phyloP scores from a whole-genome alignment of 1,140 invertebrate genomes.

The Zaprionus inermis region DNA sequence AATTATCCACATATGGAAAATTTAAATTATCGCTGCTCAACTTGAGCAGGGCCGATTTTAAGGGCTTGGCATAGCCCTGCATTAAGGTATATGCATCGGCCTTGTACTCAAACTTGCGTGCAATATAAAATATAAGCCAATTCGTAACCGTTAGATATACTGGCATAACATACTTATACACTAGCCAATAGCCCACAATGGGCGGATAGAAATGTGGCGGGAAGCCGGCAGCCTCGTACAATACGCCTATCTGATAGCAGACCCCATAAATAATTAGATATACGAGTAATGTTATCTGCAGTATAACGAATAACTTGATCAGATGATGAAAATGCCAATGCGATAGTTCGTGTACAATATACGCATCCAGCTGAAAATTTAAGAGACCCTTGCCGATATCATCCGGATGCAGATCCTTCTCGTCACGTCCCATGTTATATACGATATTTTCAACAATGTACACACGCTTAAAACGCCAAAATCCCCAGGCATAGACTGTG shows the following conservation, averaged over 20 bases:
- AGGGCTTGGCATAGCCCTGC: neutral
- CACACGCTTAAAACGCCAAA: conserved; percentile 33
- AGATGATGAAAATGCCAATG: conserved; percentile 42
- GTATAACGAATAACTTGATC: neutral
- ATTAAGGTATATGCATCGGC: conserved; percentile 5
- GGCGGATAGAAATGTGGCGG: conserved; percentile 30
- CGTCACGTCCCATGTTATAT: conserved; percentile 22
- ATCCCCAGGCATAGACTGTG: conserved; percentile 38
- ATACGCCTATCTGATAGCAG: neutral
- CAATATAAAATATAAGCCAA: conserved; percentile 25
- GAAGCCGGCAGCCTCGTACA: conserved; percentile 57
- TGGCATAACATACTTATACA: conserved; percentile 43
- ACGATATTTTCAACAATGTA: conserved; percentile 45
- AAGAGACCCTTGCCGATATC: conserved; percentile 41
- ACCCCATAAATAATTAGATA: conserved; percentile 50
- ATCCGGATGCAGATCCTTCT: conserved; percentile 10
- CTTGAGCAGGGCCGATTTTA: conserved; percentile 24
- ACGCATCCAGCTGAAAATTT: conserved; percentile 34
- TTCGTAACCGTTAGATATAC: conserved; percentile 40
- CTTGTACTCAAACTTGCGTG: conserved; percentile 15
- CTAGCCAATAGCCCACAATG: conserved; percentile 44
- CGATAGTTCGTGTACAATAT: conserved; percentile 52
- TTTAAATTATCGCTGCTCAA: conserved; percentile 6
- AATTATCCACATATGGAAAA: conserved; percentile 27
- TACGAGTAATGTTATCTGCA: conserved; percentile 23